Percentiles rank a stretch among this genome's conserved stretches.
Evolutionary conservation across 2,888 invertebrate genomes (phyloP).

Genomic region (Zele albiditarsus): DNA sequence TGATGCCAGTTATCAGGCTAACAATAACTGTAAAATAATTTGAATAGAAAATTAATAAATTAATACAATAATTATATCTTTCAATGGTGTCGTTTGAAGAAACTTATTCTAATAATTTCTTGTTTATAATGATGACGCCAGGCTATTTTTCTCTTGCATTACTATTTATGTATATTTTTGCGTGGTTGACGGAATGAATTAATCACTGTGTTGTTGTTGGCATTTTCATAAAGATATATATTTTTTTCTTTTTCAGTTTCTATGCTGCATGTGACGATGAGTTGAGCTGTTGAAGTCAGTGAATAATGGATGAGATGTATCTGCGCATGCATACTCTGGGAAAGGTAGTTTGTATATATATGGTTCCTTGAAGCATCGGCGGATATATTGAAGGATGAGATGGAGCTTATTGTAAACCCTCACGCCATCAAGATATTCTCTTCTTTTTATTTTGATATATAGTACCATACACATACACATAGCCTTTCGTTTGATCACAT

Average conservation of each 20-base stretch:
- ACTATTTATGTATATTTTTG: background rate
- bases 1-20: conserved; percentile 56
- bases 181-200: background rate
- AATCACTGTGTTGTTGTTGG: background rate
- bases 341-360: background rate
- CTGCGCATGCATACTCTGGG: conserved; percentile 43
- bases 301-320: conserved; percentile 61
- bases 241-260: background rate
- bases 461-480: background rate
- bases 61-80: background rate
- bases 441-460: background rate
- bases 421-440: background rate
- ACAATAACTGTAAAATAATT: conserved; percentile 57
- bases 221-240: background rate
- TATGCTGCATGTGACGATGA: background rate
- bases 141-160: background rate
- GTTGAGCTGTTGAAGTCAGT: conserved; percentile 38
- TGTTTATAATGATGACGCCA: no score
- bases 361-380: background rate
- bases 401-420: background rate
- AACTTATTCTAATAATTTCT: background rate
- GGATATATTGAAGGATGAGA: background rate
- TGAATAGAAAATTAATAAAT: background rate
- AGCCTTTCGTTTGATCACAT: background rate
- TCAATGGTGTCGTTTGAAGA: background rate